These are phyloP conservation scores for Cephus pygmeus DNA, from an alignment of 2,888 invertebrate genomes.

Conservation along the genomic window DNA sequence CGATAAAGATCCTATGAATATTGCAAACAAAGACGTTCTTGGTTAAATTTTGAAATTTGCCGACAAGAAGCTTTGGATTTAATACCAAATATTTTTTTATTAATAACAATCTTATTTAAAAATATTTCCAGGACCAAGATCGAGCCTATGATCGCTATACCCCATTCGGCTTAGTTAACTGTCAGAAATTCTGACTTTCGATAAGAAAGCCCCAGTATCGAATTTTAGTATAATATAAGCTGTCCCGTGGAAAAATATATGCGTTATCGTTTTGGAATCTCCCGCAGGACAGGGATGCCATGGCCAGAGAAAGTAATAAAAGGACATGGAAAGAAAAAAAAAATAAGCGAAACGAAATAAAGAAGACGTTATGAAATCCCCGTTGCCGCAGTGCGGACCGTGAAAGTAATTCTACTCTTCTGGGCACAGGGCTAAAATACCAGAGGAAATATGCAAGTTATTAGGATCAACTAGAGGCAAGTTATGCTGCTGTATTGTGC, in stretches of 20 bases:
- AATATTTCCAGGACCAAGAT: background rate
- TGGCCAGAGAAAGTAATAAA: background rate
- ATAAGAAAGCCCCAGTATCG: background rate
- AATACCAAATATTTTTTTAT: background rate
- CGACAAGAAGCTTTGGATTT: background rate
- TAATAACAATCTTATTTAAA: background rate
- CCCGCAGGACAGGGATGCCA: background rate
- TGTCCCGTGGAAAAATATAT: background rate
- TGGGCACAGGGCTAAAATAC: background rate
- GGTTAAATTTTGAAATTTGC: background rate
- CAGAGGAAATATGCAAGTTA: constrained; percentile 4
- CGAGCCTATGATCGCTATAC: background rate
- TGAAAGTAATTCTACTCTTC: background rate
- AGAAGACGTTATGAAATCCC: background rate
- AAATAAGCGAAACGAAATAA: background rate
- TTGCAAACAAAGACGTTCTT: background rate
- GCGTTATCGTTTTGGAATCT: background rate
- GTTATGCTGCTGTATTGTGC: background rate
- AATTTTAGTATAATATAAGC: background rate
- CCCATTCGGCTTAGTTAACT: background rate
- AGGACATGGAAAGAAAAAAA: background rate
- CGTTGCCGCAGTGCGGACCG: background rate
- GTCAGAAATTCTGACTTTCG: background rate
- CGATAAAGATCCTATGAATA: background rate
- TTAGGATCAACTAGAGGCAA: background rate